These are phyloP conservation scores for Antechinus flavipes DNA, from an alignment of 2,113 vertebrate species.

Conservation along the genomic window DNA sequence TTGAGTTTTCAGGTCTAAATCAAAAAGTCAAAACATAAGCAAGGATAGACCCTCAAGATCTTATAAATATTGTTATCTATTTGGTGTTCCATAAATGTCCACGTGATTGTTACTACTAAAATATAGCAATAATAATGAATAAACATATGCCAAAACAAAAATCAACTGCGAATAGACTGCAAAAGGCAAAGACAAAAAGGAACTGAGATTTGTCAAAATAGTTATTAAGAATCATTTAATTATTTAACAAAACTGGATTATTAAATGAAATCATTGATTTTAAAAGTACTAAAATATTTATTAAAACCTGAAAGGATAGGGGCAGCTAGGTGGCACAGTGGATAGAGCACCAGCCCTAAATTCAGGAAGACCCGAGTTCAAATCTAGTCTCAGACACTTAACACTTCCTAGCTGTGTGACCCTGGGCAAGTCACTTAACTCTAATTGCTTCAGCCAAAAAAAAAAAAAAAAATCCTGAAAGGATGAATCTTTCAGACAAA, in stretches of 20 bases:
- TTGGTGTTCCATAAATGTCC: slow-evolving; percentile 19
- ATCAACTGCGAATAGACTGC: slow-evolving; percentile 20
- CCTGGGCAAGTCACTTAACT: too few relatives aligned
- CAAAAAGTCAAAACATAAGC: slow-evolving; percentile 23
- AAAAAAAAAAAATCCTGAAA: neutral
- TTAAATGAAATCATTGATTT: neutral
- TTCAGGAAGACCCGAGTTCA: too few relatives aligned
- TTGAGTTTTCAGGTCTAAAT: slow-evolving; percentile 10
- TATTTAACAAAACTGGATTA: neutral
- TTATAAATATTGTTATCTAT: slow-evolving; percentile 4
- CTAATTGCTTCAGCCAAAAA: too few relatives aligned
- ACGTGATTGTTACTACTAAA: slow-evolving; percentile 36
- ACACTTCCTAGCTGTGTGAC: too few relatives aligned
- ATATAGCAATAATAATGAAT: neutral
- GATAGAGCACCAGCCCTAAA: too few relatives aligned
- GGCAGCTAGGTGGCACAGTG: too few relatives aligned
- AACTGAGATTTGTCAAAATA: slow-evolving; percentile 29
- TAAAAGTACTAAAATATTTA: slow-evolving; percentile 55
- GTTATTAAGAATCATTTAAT: neutral
- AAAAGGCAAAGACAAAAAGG: slow-evolving; percentile 53
- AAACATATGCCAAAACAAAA: neutral
- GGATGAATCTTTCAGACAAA: neutral
- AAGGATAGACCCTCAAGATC: neutral
- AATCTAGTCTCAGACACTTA: too few relatives aligned
- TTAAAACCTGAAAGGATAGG: slow-evolving; percentile 8